Percentiles rank a stretch among this genome's conserved stretches.
Evolutionary conservation across 2,797 vertebrate species (phyloP).

Genomic region (Hyperoplus lanceolatus): DNA sequence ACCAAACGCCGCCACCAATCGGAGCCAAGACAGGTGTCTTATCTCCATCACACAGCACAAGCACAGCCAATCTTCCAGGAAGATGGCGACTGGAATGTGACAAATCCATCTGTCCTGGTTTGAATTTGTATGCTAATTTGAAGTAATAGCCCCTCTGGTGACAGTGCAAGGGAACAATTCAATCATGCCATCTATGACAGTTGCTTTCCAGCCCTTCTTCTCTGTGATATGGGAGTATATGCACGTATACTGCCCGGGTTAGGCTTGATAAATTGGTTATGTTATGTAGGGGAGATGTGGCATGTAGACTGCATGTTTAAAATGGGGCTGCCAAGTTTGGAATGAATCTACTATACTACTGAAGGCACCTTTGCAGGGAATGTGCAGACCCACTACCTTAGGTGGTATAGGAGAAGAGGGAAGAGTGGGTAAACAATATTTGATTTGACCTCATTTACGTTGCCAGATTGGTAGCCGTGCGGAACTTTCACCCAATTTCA

Average conservation of each 20-base stretch:
- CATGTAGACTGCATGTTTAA: conserved; percentile 81
- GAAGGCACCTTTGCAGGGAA: conserved; percentile 72
- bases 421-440: conserved; percentile 46
- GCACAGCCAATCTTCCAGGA: conserved; percentile 86
- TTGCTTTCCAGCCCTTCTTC: conserved; percentile 75
- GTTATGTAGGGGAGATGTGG: conserved; percentile 76
- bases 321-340: conserved; percentile 75
- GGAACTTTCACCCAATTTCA: conserved; percentile 65
- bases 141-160: conserved; percentile 91
- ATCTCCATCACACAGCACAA: conserved; percentile 86
- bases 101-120: conserved; percentile 91
- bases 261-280: conserved; percentile 85
- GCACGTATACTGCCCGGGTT: conserved; percentile 71
- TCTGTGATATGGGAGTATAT: conserved; percentile 81
- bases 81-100: conserved; percentile 89
- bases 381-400: conserved; percentile 45
- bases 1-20: conserved; percentile 60
- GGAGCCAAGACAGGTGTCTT: conserved; percentile 87
- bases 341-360: conserved; percentile 71
- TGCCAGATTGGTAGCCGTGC: conserved; percentile 21
- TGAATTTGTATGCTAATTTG: conserved; percentile 93
- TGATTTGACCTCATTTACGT: conserved; percentile 76
- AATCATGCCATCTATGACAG: conserved; percentile 89
- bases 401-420: conserved; percentile 23
- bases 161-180: conserved; percentile 90